A percentile compares a stretch with the other conserved stretches of the same genome.
phyloP scores from a whole-genome alignment of 2,888 invertebrate genomes.

The Ornithoptera alexandrae region DNA sequence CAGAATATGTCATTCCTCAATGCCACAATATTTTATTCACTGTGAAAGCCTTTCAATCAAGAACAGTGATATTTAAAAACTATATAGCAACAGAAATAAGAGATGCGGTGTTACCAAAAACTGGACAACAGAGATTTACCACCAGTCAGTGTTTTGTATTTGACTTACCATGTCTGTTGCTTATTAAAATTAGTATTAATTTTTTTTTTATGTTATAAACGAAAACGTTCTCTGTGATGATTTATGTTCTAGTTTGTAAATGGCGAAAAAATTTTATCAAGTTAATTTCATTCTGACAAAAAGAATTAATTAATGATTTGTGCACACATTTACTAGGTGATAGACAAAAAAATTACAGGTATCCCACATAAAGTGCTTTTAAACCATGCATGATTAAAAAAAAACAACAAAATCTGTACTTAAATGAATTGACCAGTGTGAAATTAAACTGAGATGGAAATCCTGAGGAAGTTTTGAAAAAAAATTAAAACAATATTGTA shows the following conservation, averaged over 20 bases:
- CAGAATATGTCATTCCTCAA: too few species aligned
- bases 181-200: neutral
- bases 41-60: too few species aligned
- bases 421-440: neutral
- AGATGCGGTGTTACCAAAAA: too few species aligned
- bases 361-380: conserved; percentile 8
- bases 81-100: too few species aligned
- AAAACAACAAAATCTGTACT: neutral
- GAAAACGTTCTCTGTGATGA: neutral
- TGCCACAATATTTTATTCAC: too few species aligned
- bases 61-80: too few species aligned
- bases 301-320: conserved; percentile 11
- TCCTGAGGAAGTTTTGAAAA: neutral
- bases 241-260: neutral
- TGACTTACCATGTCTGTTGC: neutral
- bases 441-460: conserved; percentile 15
- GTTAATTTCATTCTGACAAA: too few species aligned
- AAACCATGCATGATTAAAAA: conserved; percentile 5
- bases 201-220: neutral
- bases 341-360: conserved; percentile 9
- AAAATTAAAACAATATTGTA: too few species aligned
- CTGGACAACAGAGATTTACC: too few species aligned
- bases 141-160: too few species aligned
- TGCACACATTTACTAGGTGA: conserved; percentile 12
- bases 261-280: neutral